Base-by-base conservation (phyloP, 2,797 vertebrate species). In the Poecilia velifera region DNA sequence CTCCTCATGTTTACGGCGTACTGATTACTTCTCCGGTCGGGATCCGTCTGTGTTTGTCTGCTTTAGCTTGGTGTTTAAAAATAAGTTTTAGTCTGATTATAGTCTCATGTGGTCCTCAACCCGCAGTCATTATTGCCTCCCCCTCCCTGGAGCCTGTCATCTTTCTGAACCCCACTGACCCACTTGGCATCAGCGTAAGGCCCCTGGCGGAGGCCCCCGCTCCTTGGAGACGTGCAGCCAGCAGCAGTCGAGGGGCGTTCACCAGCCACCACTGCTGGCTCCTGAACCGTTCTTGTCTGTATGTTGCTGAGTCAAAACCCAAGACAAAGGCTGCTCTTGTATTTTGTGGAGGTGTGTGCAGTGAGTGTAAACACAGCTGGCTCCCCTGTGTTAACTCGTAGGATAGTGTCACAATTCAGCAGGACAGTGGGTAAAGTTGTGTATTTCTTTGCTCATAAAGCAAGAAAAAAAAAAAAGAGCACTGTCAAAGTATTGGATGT, bases 301-400 rank as follows among this genome's bases (percentile, higher is more conserved):
- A 76, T 77, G 81, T 78, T 79, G 79, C 70, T 76, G 87, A 87
- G 84, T 82, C 70, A 84, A 89, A 90, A 88, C 47, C 36, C 78
- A 82, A 90, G 91, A 96, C 93, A 95, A 95, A 93, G 93, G 79
- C 31, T 80, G 71, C 85, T 90, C 94, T 94, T 95, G 90, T 95
- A 89, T 86, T 43, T 46, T 82, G 86, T 62, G 75, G 87, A 83
- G 82, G 86, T 74, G 81, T 78, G 79, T 36, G 81, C 74, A 64
- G 25, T 46, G 81, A 90, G 88, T 88, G 90, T 86, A 91, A 89
- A 88, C 82, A 76, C 90, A 91, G 88, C 89, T 92, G 87, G 83
- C 76, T 79, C 76, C 70, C 79, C 66, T 75, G 75, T 39, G 47
- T 80, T 47, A 83, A 77, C 83, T 75, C 47, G 74, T 77, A n/a